Conservation (phyloP, 2,888 invertebrate genomes). For the Heliothis peltigera region DNA sequence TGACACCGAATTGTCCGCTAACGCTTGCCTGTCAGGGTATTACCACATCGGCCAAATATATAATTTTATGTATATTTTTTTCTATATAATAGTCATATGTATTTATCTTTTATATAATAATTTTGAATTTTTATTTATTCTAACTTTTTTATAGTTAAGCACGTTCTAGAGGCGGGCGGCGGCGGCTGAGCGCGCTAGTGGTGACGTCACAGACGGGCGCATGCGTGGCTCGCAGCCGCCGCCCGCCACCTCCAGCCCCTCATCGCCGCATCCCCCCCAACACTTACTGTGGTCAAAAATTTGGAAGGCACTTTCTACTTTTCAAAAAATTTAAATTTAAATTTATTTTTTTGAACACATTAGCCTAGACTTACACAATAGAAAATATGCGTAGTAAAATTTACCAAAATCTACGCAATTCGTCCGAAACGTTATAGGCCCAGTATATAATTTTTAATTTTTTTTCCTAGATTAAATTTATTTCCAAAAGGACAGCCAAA, state of each 20-base stretch:
- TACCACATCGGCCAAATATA: slow-evolving; percentile 91
- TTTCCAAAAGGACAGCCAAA: slow-evolving; percentile 89
- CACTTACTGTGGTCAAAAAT: slow-evolving; percentile 91
- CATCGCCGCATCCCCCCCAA: slow-evolving; percentile 90
- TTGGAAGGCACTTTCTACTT: slow-evolving; percentile 96
- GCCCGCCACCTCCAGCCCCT: slow-evolving; percentile 71
- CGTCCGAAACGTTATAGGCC: slow-evolving; percentile 88
- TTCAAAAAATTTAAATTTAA: slow-evolving; percentile 89
- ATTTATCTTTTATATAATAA: slow-evolving; percentile 89
- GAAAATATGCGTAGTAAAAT: slow-evolving; percentile 90
- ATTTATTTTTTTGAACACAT: slow-evolving; percentile 93
- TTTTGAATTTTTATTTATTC: slow-evolving; percentile 89
- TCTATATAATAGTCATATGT: slow-evolving; percentile 90
- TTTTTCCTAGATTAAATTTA: slow-evolving; percentile 84
- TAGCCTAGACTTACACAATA: slow-evolving; percentile 92
- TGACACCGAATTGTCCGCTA: slow-evolving; percentile 86
- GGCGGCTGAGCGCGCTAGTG: slow-evolving; percentile 22
- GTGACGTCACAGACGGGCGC: slow-evolving; percentile 29
- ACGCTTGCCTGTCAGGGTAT: slow-evolving; percentile 94
- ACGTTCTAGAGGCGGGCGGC: slow-evolving; percentile 73
- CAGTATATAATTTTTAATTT: slow-evolving; percentile 81
- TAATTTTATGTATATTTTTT: slow-evolving; percentile 88
- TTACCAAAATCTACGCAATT: slow-evolving; percentile 89
- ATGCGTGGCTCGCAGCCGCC: slow-evolving; percentile 56
- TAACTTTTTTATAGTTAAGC: slow-evolving; percentile 87